A percentile compares a stretch with the other conserved stretches of the same genome.
phyloP scores from a whole-genome alignment of 1,140 invertebrate species.

The Apis laboriosa region DNA sequence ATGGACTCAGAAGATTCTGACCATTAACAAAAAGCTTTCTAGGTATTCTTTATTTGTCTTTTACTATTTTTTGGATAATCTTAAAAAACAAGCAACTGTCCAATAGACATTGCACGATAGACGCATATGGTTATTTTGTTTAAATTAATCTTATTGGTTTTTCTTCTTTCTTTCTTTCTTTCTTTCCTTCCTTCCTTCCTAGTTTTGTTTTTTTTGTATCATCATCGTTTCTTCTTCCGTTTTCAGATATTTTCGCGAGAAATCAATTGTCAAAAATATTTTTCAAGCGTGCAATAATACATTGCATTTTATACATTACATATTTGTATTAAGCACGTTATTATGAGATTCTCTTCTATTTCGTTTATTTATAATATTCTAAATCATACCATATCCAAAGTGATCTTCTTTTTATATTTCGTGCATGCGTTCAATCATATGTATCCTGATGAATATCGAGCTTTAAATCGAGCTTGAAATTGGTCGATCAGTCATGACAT shows the following conservation, averaged over 20 bases:
- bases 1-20: conserved; percentile 78
- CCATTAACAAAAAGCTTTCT: conserved; percentile 79
- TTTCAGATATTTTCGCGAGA: background rate
- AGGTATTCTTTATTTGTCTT: conserved; percentile 69
- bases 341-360: background rate
- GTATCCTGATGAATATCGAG: background rate
- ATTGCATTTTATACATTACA: background rate
- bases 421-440: background rate
- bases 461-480: background rate
- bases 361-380: too few relatives aligned
- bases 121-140: conserved; percentile 27
- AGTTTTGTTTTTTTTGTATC: background rate
- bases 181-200: background rate
- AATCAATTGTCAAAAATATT: background rate
- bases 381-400: background rate
- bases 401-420: background rate
- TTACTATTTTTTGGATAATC: conserved; percentile 28
- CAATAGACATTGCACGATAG: conserved; percentile 35
- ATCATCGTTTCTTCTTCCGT: too few relatives aligned
- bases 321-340: background rate
- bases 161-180: background rate
- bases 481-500: background rate
- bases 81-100: background rate
- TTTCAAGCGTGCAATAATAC: background rate
- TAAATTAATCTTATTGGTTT: background rate